Evolutionary conservation across 1,140 invertebrate species (phyloP).

Genomic region (Euura lappo): DNA sequence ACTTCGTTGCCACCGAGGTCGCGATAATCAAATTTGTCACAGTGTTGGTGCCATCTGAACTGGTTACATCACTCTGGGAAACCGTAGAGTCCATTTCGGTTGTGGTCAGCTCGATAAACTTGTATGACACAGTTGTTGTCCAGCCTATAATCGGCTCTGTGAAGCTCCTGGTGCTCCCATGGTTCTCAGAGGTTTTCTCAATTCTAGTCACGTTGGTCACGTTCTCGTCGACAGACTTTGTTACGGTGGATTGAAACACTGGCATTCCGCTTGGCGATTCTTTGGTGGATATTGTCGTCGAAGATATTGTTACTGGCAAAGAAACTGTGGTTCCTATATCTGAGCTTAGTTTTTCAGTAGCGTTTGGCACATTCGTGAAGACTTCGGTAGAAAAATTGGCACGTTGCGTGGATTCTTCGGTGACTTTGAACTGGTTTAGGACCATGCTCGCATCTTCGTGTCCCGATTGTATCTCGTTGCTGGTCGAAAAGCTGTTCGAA

Average conservation of each 20-base stretch:
- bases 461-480: conserved; percentile 29
- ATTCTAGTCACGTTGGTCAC: background rate
- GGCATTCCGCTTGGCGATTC: conserved; percentile 2
- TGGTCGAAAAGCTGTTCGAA: conserved; percentile 9
- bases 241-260: background rate
- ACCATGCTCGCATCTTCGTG: conserved; percentile 25
- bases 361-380: background rate
- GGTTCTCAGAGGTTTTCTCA: background rate
- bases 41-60: background rate
- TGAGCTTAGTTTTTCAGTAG: conserved; percentile 1
- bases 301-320: background rate
- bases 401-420: conserved; percentile 22
- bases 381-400: background rate
- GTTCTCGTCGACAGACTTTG: background rate
- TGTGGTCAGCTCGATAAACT: conserved; percentile 47
- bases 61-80: conserved; percentile 4
- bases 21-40: background rate
- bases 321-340: conserved; percentile 9
- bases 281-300: conserved; percentile 1
- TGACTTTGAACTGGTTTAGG: conserved; percentile 25
- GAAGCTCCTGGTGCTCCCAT: background rate
- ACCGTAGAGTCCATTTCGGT: conserved; percentile 17
- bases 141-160: background rate
- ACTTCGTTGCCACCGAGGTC: background rate
- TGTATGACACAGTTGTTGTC: conserved; percentile 41